phyloP scores from a whole-genome alignment of 2,888 invertebrate species.

The Phragmatobia fuliginosa region DNA sequence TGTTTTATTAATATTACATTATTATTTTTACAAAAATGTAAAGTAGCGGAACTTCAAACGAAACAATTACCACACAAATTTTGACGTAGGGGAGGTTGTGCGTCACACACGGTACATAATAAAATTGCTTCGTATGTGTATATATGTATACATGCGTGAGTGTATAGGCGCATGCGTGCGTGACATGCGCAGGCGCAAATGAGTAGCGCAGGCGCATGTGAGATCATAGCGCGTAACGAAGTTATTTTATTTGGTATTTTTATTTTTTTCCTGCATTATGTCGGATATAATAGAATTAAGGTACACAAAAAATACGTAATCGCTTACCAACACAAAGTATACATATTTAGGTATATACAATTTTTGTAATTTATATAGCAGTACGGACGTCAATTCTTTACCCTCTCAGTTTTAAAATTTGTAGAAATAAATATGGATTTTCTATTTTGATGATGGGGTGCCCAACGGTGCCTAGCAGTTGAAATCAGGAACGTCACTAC shows the following conservation, averaged over 20 bases:
- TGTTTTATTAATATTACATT: too few species aligned
- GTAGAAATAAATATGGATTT: too few species aligned
- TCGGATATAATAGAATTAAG: background rate
- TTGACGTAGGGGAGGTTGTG: background rate
- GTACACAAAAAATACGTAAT: background rate
- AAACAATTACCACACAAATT: background rate
- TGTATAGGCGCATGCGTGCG: background rate
- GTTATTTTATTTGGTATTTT: constrained; percentile 7
- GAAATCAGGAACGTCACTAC: too few species aligned
- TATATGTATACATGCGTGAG: background rate
- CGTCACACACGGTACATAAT: background rate
- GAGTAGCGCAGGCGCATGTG: constrained; percentile 5
- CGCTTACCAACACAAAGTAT: background rate
- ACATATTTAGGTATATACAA: background rate
- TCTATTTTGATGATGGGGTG: too few species aligned
- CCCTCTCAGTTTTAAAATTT: background rate
- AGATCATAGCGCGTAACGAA: constrained; percentile 8
- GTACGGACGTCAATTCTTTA: background rate
- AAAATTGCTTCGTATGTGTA: background rate
- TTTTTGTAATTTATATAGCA: background rate
- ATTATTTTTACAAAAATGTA: too few species aligned
- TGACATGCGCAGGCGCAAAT: constrained; percentile 11
- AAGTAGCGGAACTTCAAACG: background rate
- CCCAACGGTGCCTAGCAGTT: too few species aligned
- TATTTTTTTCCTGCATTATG: background rate